Conservation (phyloP, 2,113 vertebrate genomes). For the Aphelocoma coerulescens region DNA sequence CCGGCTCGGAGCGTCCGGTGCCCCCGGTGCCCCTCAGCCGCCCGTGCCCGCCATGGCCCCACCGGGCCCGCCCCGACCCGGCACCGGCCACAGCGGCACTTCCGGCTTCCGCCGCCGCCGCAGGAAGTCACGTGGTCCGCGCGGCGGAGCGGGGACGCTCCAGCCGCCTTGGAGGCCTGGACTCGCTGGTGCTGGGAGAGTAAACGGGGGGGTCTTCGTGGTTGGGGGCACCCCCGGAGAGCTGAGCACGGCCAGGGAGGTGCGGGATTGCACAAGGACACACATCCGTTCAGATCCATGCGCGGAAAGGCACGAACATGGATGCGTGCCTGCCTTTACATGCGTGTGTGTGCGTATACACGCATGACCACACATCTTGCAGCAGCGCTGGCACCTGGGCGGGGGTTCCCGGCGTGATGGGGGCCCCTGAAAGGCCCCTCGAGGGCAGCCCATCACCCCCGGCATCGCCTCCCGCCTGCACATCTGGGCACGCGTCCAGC, state of each 20-base stretch:
- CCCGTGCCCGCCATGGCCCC: background rate
- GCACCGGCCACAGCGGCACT: constrained; percentile 30
- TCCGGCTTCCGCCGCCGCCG: background rate
- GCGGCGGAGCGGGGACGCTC: background rate
- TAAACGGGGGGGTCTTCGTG: rapidly evolving
- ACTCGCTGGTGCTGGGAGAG: background rate
- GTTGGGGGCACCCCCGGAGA: rapidly evolving
- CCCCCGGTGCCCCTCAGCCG: background rate
- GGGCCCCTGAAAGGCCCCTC: background rate
- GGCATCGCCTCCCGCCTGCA: background rate
- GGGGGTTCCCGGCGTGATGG: background rate
- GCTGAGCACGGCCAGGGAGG: background rate
- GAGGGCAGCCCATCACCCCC: background rate
- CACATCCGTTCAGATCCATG: rapidly evolving
- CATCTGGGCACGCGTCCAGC: background rate
- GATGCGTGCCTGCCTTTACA: rapidly evolving
- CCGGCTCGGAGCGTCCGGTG: background rate
- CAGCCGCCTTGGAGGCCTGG: background rate
- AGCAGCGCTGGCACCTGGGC: background rate
- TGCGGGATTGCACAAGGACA: too few species aligned
- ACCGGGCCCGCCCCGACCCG: background rate
- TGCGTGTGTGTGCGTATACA: rapidly evolving
- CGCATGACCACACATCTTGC: rapidly evolving
- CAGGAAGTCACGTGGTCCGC: background rate
- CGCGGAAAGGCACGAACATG: background rate